Percentiles rank a stretch among this genome's conserved stretches.
These are phyloP conservation scores for Pecten maximus DNA, from an alignment of 2,888 invertebrate genomes.

Conservation along the genomic window DNA sequence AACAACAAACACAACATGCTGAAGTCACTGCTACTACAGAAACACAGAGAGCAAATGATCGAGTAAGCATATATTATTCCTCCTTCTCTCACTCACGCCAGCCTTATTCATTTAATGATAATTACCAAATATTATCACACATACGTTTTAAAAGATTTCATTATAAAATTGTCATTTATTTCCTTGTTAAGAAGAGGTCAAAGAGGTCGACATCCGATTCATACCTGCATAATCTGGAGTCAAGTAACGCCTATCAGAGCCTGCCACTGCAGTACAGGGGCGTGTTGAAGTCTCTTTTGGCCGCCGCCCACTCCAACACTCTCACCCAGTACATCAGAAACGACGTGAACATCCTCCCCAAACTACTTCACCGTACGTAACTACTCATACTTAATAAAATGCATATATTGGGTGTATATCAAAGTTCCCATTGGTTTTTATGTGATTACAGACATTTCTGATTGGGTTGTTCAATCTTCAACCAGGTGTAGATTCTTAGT, in stretches of 20 bases:
- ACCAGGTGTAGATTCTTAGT: too few relatives aligned
- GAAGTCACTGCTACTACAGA: not conserved
- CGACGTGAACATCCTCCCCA: not conserved
- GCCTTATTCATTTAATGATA: not conserved
- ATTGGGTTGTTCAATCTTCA: too few relatives aligned
- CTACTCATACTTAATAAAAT: too few relatives aligned
- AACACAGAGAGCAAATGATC: not conserved
- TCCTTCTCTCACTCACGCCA: not conserved
- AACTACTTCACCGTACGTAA: not conserved
- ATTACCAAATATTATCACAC: not conserved
- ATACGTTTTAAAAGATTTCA: too few relatives aligned
- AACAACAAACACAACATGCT: not conserved
- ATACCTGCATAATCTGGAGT: not conserved
- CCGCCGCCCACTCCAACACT: constrained; percentile 5
- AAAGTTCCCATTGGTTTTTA: too few relatives aligned
- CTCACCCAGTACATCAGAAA: not conserved
- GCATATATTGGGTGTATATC: too few relatives aligned
- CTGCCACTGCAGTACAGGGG: not conserved
- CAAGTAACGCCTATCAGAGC: not conserved
- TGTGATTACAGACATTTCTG: too few relatives aligned
- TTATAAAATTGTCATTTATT: not conserved
- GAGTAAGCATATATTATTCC: not conserved
- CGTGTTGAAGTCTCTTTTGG: not conserved
- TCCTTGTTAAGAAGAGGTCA: not conserved
- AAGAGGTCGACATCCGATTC: not conserved